Evolutionary conservation across 1,140 invertebrate species (phyloP).

Genomic region (Caligus rogercresseyi): DNA sequence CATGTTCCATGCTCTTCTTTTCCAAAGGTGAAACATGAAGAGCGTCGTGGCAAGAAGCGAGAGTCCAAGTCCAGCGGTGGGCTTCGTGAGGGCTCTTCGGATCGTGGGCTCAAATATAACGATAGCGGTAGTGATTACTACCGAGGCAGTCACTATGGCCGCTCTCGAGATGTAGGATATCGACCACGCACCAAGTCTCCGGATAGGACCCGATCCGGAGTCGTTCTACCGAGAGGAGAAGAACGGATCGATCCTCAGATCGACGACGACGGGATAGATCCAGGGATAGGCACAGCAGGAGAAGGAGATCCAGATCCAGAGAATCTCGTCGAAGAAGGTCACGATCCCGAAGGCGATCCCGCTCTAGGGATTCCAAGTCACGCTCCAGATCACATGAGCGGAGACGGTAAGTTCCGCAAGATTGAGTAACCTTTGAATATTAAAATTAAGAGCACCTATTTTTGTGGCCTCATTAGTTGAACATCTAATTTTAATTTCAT

Average conservation of each 20-base stretch:
- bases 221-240: constrained; percentile 8
- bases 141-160: constrained; percentile 21
- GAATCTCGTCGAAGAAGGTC: constrained; percentile 1
- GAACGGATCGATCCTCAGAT: constrained; percentile 20
- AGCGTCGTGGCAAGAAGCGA: constrained; percentile 25
- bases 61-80: constrained; percentile 21
- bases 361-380: constrained; percentile 14
- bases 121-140: constrained; percentile 20
- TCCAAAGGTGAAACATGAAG: constrained; percentile 23
- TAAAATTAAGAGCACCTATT: background rate
- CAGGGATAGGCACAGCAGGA: constrained; percentile 20
- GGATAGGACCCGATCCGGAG: constrained; percentile 9
- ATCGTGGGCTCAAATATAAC: background rate
- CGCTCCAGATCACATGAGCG: constrained; percentile 20
- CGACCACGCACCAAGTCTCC: background rate
- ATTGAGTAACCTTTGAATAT: background rate
- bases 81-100: background rate
- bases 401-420: background rate
- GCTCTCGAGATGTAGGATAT: constrained; percentile 14
- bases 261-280: constrained; percentile 25
- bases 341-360: constrained; percentile 1
- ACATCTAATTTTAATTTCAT: no score
- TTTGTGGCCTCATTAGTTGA: background rate
- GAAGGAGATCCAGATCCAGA: constrained; percentile 22
- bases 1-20: background rate